A percentile compares a stretch with the other conserved stretches of the same genome.
Conservation (phyloP, 2,113 vertebrate species). For the Pitta sordida region DNA sequence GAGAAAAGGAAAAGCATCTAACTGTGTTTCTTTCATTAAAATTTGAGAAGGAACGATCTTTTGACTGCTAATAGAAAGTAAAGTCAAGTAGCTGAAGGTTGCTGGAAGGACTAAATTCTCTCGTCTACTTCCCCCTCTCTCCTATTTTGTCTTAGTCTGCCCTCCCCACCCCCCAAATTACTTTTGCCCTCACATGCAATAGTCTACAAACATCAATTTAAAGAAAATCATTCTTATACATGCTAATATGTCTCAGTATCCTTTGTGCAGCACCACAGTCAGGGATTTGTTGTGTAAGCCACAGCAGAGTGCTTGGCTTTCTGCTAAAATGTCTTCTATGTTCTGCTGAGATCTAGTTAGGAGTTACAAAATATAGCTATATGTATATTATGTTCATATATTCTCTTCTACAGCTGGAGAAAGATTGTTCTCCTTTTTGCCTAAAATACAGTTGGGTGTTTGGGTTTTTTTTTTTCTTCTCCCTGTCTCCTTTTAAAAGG, state of each 20-base stretch:
- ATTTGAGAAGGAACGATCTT: background rate
- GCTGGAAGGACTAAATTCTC: background rate
- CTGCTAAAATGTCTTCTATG: background rate
- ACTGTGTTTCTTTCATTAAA: background rate
- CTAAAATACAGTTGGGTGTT: background rate
- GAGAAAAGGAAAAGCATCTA: background rate
- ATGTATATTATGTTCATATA: rapidly evolving
- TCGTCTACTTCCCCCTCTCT: background rate
- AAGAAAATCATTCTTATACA: background rate
- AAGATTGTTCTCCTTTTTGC: background rate
- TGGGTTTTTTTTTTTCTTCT: too few species aligned
- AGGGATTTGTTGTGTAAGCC: background rate
- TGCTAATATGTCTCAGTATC: background rate
- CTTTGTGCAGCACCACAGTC: background rate
- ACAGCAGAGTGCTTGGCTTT: background rate
- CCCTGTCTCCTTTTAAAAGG: background rate
- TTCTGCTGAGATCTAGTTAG: background rate
- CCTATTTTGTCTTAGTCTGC: background rate
- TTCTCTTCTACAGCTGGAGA: background rate
- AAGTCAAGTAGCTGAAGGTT: background rate
- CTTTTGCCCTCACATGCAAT: background rate
- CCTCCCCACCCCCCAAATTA: background rate
- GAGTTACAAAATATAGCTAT: background rate
- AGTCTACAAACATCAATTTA: background rate
- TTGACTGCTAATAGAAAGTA: background rate